Percentiles rank a stretch among this genome's conserved stretches.
Evolutionary conservation across 2,888 invertebrate species (phyloP).

Genomic region (Synanthedon myopaeformis): DNA sequence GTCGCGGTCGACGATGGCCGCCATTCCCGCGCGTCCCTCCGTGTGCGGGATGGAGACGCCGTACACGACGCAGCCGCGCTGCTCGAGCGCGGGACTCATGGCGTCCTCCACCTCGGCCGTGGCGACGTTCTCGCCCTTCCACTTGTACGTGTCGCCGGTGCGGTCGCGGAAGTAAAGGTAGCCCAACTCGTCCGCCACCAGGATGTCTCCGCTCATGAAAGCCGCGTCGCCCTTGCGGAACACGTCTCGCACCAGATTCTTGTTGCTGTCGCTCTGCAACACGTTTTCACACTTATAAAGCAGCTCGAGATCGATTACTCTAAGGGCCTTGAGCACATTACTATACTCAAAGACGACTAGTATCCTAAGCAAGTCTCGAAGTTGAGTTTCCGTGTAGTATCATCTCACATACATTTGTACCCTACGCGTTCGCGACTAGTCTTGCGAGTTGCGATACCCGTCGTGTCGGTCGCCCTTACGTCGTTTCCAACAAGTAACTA

Average conservation of each 20-base stretch:
- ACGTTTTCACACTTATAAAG: too few species aligned
- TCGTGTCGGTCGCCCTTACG: too few species aligned
- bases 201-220: constrained; percentile 92
- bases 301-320: too few species aligned
- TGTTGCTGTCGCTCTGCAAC: constrained; percentile 78
- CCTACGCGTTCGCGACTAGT: too few species aligned
- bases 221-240: constrained; percentile 88
- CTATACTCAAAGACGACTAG: too few species aligned
- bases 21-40: constrained; percentile 95
- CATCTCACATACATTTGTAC: too few species aligned
- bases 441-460: too few species aligned
- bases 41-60: constrained; percentile 89
- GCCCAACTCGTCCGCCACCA: constrained; percentile 91
- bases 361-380: too few species aligned
- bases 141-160: constrained; percentile 86
- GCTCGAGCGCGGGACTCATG: constrained; percentile 79
- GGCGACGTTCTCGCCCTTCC: constrained; percentile 98
- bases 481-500: too few species aligned
- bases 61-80: constrained; percentile 87
- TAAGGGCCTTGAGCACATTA: too few species aligned
- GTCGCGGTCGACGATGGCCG: constrained; percentile 82
- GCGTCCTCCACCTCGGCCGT: constrained; percentile 95
- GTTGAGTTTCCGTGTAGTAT: too few species aligned
- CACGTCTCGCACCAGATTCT: constrained; percentile 85
- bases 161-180: constrained; percentile 95